phyloP scores from a whole-genome alignment of 2,888 invertebrate genomes.

The Lithophane semibrunnea region DNA sequence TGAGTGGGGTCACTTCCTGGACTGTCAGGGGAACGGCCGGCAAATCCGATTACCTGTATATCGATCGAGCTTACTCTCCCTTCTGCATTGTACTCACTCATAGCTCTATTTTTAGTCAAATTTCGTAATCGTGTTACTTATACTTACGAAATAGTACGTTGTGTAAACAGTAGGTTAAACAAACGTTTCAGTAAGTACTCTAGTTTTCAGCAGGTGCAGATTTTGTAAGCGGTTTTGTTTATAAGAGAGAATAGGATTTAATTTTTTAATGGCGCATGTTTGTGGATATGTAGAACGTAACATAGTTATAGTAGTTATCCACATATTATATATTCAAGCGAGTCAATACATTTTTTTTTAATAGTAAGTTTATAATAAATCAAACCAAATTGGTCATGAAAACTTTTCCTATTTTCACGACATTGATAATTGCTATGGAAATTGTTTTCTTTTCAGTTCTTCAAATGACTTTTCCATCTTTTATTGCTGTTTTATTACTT shows the following conservation, averaged over 20 bases:
- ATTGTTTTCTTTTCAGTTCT: constrained; percentile 14
- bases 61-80: constrained; percentile 78
- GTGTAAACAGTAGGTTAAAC: constrained; percentile 51
- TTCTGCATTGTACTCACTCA: constrained; percentile 56
- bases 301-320: no score
- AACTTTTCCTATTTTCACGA: neutral
- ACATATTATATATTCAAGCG: no score
- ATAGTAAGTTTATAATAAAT: neutral
- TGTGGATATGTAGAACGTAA: constrained; percentile 13
- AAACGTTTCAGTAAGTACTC: constrained; percentile 42
- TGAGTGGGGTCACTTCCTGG: constrained; percentile 85
- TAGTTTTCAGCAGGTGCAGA: constrained; percentile 53
- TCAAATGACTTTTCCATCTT: constrained; percentile 3
- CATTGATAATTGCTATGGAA: neutral
- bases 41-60: constrained; percentile 83
- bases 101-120: constrained; percentile 48
- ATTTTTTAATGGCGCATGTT: constrained; percentile 23
- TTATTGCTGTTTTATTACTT: constrained; percentile 34
- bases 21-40: constrained; percentile 77
- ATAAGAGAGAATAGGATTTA: constrained; percentile 22
- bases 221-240: constrained; percentile 56
- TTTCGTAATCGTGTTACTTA: constrained; percentile 44
- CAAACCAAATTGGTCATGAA: neutral
- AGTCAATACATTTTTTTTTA: neutral
- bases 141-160: constrained; percentile 38